These are phyloP conservation scores for Brachyptera putata DNA, from an alignment of 2,888 invertebrate genomes.

Conservation along the genomic window DNA sequence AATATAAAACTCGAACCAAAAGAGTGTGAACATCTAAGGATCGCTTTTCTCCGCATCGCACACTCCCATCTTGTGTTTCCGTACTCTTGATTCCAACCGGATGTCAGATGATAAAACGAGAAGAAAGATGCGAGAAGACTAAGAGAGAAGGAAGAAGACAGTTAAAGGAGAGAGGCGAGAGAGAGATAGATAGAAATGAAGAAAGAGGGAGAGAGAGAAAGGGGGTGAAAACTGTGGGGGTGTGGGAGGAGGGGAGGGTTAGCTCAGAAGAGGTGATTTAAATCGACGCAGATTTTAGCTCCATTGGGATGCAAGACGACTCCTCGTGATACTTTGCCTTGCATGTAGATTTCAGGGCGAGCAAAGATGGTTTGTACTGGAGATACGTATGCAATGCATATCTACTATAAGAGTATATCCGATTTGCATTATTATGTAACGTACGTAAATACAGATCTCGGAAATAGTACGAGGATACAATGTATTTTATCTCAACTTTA, in stretches of 20 bases:
- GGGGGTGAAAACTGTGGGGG: too few species aligned
- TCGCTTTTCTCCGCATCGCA: neutral
- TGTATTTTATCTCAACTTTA: too few species aligned
- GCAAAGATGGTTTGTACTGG: too few species aligned
- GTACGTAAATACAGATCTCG: too few species aligned
- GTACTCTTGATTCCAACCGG: conserved; percentile 2
- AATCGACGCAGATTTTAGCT: neutral
- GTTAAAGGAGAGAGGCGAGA: neutral
- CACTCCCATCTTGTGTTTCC: conserved; percentile 16
- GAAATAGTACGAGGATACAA: too few species aligned
- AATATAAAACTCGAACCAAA: neutral
- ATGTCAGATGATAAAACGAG: neutral
- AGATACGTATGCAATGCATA: too few species aligned
- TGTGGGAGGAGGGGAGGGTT: too few species aligned
- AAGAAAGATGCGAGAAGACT: neutral
- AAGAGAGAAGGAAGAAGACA: neutral
- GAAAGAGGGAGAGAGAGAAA: too few species aligned
- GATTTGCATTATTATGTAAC: too few species aligned
- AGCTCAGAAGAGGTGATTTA: too few species aligned
- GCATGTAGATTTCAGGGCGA: neutral
- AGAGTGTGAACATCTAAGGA: neutral
- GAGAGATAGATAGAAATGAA: neutral
- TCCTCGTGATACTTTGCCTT: neutral
- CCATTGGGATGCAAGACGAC: conserved; percentile 1
- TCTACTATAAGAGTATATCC: too few species aligned